Percentiles rank a stretch among this genome's conserved stretches.
phyloP scores from a whole-genome alignment of 2,888 invertebrate genomes.

The Melitaea athalia region DNA sequence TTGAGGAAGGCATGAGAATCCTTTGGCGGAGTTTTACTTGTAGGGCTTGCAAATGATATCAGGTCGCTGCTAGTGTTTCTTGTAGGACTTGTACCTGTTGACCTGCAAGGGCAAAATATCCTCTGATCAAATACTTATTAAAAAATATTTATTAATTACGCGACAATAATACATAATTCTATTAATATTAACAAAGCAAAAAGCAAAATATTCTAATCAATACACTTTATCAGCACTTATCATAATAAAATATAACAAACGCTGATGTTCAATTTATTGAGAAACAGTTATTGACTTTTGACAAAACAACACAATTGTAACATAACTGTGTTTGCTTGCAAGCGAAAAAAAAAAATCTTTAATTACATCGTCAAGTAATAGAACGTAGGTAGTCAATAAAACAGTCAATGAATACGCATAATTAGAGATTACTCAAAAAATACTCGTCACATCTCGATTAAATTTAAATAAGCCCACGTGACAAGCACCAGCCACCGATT shows the following conservation, averaged over 20 bases:
- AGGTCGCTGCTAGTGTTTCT: slow-evolving; percentile 81
- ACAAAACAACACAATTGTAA: not conserved
- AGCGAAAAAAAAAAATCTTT: no score
- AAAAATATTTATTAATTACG: no score
- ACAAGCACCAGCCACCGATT: no score
- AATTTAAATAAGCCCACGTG: no score
- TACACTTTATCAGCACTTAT: slow-evolving; percentile 22
- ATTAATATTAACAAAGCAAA: not conserved
- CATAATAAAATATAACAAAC: slow-evolving; percentile 10
- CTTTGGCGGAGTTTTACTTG: slow-evolving; percentile 73
- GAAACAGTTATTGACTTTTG: not conserved
- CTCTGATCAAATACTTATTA: no score
- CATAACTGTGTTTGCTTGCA: no score
- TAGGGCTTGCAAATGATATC: slow-evolving; percentile 88
- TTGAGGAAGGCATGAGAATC: slow-evolving; percentile 81
- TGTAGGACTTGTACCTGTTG: slow-evolving; percentile 72
- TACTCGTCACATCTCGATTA: no score
- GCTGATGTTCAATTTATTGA: not conserved
- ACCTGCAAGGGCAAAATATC: slow-evolving; percentile 45
- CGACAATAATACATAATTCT: not conserved
- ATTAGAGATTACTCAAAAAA: no score
- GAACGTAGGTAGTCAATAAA: no score
- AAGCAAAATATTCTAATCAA: not conserved
- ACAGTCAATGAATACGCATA: no score
- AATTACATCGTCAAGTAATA: no score